Base-by-base conservation (phyloP, 2,113 vertebrate species). In the Phyllostomus discolor region DNA sequence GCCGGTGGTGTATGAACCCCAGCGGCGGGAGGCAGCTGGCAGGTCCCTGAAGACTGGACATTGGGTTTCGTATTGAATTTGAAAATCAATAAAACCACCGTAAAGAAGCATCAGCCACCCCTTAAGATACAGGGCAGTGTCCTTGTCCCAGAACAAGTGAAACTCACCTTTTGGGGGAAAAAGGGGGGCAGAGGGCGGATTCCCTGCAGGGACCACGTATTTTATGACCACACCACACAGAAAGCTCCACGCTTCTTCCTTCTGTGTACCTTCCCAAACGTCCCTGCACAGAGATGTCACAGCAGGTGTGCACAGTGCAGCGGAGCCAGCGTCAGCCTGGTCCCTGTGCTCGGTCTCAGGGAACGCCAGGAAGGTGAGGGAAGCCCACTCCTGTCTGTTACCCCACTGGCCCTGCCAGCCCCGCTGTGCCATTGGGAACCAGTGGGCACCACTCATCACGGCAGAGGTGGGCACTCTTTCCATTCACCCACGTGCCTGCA, bases 141-240 rank as follows among this genome's bases (percentile, higher is more conserved):
- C 3, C 43, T 76, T 33, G 38, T 4, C 15, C 26, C 2, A 10
- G 41, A 22, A 50, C 31, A 41, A n/a, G n/a, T 46, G 26, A 50
- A 79, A n/a, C 43, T 72, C n/a, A n/a, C 22, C 72, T 79, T n/a
- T 90, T 54, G 57, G n/a, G 69, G 52, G 59, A 4, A 9, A 26
- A 3, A 24, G 4, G 11, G 24, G 26, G 2, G 11, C 7, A 54
- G 67, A 62, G 10, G 43, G 15, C 26, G 50, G 35, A n/a, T 24
- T 38, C 57, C n/a, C 43, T 2, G 0, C 20, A 6, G 35, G 1
- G 9, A 10, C 17, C 26, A 11, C 1, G 0, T 31, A 20, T 81
- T 48, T 64, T 54, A 35, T 38, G 28, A 5, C 81, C 11, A 11
- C 2, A 0, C 41, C 41, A 35, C 19, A 7, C n/a, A 50, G 88